phyloP scores from a whole-genome alignment of 2,797 vertebrate species.

The Buphagus erythrorhynchus region DNA sequence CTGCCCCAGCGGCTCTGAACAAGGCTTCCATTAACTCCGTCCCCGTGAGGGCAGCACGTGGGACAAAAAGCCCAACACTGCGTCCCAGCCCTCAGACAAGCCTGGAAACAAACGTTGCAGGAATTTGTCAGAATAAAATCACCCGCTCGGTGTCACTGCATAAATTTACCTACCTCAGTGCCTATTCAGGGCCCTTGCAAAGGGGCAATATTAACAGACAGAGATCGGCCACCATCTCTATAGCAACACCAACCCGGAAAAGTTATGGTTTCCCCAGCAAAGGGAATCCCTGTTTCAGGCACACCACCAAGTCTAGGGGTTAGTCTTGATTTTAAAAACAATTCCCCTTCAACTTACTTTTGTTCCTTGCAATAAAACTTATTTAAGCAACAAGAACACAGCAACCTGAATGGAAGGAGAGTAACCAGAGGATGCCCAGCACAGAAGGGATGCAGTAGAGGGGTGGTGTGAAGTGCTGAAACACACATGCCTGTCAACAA shows the following conservation, averaged over 20 bases:
- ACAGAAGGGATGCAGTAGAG: conserved; percentile 72
- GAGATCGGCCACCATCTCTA: conserved; percentile 85
- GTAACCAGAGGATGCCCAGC: conserved; percentile 1
- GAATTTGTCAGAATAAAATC: conserved; percentile 94
- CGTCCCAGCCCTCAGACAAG: conserved; percentile 95
- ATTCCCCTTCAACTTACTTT: conserved; percentile 21
- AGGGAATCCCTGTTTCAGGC: conserved; percentile 43
- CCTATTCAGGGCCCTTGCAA: conserved; percentile 87
- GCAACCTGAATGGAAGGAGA: conserved; percentile 65
- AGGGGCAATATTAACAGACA: conserved; percentile 84
- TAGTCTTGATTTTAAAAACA: not conserved
- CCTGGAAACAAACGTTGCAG: conserved; percentile 95
- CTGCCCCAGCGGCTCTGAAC: conserved; percentile 90
- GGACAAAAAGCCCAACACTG: conserved; percentile 92
- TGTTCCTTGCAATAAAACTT: conserved; percentile 72
- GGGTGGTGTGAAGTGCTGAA: conserved; percentile 56
- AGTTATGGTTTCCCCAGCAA: conserved; percentile 76
- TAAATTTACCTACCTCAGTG: conserved; percentile 99
- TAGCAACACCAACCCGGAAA: conserved; percentile 82
- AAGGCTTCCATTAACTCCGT: conserved; percentile 97
- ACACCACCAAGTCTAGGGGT: not conserved
- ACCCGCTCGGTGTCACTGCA: conserved; percentile 97
- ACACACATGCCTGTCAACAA: conserved; percentile 74
- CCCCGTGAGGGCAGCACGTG: conserved; percentile 86
- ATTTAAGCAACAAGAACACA: conserved; percentile 69